These are phyloP conservation scores for Oreocharis arfaki DNA, from an alignment of 2,113 vertebrate genomes.

Conservation along the genomic window DNA sequence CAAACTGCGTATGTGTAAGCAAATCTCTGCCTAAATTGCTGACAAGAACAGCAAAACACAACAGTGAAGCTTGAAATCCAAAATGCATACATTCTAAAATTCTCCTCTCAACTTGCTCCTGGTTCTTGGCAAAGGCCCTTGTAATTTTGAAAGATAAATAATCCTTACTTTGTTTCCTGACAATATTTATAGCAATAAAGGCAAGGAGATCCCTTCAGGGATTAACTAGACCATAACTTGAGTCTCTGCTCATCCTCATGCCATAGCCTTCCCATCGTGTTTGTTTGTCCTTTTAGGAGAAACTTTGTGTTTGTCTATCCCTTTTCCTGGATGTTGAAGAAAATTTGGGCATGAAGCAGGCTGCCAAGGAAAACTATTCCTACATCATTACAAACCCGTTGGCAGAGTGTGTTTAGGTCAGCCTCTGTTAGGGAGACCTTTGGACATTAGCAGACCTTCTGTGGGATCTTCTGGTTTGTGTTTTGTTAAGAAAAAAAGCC, in stretches of 20 bases:
- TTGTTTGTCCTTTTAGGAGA: neutral
- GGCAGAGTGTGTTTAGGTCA: neutral
- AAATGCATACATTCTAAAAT: neutral
- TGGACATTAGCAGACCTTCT: neutral
- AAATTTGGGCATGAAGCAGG: neutral
- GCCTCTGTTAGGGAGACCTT: neutral
- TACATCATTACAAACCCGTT: neutral
- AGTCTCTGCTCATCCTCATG: fast-evolving
- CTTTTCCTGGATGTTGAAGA: neutral
- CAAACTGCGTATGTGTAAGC: neutral
- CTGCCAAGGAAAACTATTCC: neutral
- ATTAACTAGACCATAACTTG: neutral
- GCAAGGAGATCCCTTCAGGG: neutral
- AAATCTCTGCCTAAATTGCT: neutral
- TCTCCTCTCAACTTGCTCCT: neutral
- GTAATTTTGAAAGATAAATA: neutral
- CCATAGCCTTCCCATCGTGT: neutral
- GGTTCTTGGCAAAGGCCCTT: neutral
- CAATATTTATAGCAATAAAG: neutral
- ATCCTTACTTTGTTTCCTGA: neutral
- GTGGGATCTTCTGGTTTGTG: neutral
- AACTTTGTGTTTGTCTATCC: neutral
- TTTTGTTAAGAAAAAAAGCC: fast-evolving
- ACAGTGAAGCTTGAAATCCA: neutral
- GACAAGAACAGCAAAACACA: neutral